Base-by-base conservation (phyloP, 1,140 invertebrate genomes). In the Probaryconus sp. region DNA sequence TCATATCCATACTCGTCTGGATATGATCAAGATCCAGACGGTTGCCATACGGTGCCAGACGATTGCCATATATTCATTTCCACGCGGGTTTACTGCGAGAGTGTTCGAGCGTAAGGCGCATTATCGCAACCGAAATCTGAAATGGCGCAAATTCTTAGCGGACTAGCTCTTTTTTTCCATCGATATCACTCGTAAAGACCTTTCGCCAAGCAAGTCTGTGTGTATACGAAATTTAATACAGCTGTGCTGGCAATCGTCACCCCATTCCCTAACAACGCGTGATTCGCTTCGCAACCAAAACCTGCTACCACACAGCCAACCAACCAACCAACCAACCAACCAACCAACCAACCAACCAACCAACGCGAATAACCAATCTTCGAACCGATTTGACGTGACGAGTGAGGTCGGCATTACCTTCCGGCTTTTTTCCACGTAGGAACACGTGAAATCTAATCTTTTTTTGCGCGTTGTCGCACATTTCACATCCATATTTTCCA, bases 91-190 rank as follows among this genome's bases (percentile, higher is more conserved):
- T 60, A 67, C 50, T 50, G 42, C 35, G 13, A 58, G 50, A 40
- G 40, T 63, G 50, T 35, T 63, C 40, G 33, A 68, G 11, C 50
- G 42, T 56, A 37, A 47, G 55, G 31, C 37, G 38, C 31, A 64
- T 65, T 69, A 69, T 69, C 64, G 72, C 72, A 69, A 70, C 65
- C 67, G 48, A 76, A 69, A 76, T 76, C 72, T 76, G 20, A 67
- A 70, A 76, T 50, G 65, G 45, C 43, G 72, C 51, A 43, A 63
- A 76, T 76, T 69, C 60, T 76, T 65, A 55, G 37, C 21, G 40
- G 1, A 26, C 47, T 33, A 24, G 24, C 16, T 30, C 21, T 67
- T 67, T 67, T n/a, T 61, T 70, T 70, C 48, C 48, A 70, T 65
- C 48, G 50, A 70, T 63, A 71, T 51, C 60, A 38, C 61, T 40